Percentiles rank a stretch among this genome's conserved stretches.
Evolutionary conservation across 1,140 invertebrate genomes (phyloP).

Genomic region (Camponotus floridanus): DNA sequence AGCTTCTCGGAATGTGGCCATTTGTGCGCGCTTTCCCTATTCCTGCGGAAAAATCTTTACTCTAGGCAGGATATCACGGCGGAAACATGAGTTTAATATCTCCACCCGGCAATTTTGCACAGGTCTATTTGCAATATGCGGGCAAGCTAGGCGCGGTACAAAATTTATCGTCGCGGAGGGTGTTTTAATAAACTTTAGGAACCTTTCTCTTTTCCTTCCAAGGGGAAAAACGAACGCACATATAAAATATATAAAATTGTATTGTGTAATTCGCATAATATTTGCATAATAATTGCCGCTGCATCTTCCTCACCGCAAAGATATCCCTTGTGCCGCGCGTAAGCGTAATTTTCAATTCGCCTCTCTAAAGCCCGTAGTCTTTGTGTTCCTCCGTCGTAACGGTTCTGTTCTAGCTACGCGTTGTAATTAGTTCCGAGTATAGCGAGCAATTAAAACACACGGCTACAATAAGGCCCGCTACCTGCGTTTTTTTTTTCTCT

Average conservation of each 20-base stretch:
- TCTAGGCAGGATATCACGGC: background rate
- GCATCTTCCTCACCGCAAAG: constrained; percentile 7
- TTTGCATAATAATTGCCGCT: constrained; percentile 19
- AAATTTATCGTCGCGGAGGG: background rate
- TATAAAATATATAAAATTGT: background rate
- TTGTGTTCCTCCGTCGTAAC: background rate
- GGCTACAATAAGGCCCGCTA: constrained; percentile 43
- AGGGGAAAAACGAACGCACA: background rate
- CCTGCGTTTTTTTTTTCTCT: background rate
- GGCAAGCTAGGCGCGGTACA: background rate
- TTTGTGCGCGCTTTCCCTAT: background rate
- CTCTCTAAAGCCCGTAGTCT: constrained; percentile 4
- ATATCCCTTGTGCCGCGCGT: background rate
- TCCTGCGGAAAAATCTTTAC: background rate
- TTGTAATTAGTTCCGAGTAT: constrained; percentile 42
- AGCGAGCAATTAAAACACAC: constrained; percentile 62
- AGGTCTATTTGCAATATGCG: constrained; percentile 1
- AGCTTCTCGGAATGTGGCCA: background rate
- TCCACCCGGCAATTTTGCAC: background rate
- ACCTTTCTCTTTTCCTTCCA: background rate
- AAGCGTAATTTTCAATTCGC: constrained; percentile 47
- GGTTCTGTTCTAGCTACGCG: constrained; percentile 11
- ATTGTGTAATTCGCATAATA: background rate
- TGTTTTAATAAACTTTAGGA: constrained; percentile 9
- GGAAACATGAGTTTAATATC: background rate